Evolutionary conservation across 2,888 invertebrate species (phyloP).

Genomic region (Sisyra nigra): DNA sequence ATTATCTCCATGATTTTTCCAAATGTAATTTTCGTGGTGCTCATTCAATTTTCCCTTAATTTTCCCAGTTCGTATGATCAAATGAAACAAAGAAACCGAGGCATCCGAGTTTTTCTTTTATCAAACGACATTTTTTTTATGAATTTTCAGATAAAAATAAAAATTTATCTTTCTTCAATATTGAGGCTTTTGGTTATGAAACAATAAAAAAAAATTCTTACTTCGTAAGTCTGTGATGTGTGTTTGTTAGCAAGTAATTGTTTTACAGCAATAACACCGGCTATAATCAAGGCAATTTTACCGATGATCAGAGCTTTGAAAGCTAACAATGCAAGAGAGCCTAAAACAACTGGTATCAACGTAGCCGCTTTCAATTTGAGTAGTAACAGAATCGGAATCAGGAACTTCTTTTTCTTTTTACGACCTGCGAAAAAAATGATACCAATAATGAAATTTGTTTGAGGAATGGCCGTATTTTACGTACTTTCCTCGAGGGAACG

Average conservation of each 20-base stretch:
- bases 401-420: constrained; percentile 61
- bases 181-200: not conserved
- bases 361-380: constrained; percentile 66
- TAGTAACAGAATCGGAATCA: constrained; percentile 57
- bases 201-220: constrained; percentile 20
- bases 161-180: no score
- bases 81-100: no score
- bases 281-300: constrained; percentile 65
- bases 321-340: constrained; percentile 59
- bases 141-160: no score
- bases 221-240: constrained; percentile 54
- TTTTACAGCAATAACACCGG: constrained; percentile 53
- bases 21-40: no score
- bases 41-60: no score
- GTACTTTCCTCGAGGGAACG: constrained; percentile 70
- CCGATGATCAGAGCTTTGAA: constrained; percentile 73
- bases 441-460: not conserved
- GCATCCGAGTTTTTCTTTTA: no score
- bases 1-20: no score
- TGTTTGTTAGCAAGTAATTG: constrained; percentile 57
- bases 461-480: constrained; percentile 9
- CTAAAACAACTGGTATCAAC: constrained; percentile 61
- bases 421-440: constrained; percentile 38
- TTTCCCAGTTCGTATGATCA: no score
- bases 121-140: no score